A percentile compares a stretch with the other conserved stretches of the same genome.
Conservation (phyloP, 1,140 invertebrate genomes). For the Hirudo medicinalis region DNA sequence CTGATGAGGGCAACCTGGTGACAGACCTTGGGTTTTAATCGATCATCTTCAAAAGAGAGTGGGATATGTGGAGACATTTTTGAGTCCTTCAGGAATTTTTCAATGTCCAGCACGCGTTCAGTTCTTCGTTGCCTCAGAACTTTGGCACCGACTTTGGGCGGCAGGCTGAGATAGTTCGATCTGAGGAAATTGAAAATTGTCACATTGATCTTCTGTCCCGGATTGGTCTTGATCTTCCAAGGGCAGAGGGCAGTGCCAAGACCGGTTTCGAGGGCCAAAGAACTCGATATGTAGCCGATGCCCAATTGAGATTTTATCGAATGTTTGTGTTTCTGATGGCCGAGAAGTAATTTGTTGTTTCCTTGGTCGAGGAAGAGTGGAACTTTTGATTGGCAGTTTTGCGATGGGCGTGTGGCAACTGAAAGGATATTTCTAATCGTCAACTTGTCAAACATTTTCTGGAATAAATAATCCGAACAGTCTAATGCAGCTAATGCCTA, state of each 20-base stretch:
- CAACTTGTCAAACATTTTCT: too few relatives aligned
- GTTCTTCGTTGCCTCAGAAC: too few relatives aligned
- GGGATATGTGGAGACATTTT: background rate
- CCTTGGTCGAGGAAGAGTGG: background rate
- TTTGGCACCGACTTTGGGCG: too few relatives aligned
- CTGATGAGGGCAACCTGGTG: conserved; percentile 10
- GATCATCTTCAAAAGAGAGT: background rate
- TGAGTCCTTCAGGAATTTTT: background rate
- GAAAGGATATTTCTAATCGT: too few relatives aligned
- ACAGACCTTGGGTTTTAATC: conserved; percentile 4
- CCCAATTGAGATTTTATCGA: background rate
- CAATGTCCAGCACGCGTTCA: too few relatives aligned
- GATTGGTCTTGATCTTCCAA: conserved; percentile 12
- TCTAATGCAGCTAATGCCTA: too few relatives aligned
- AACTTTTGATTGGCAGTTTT: background rate
- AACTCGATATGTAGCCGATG: conserved; percentile 20
- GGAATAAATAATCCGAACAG: too few relatives aligned
- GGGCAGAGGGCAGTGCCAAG: conserved; percentile 17
- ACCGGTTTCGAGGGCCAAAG: conserved; percentile 16
- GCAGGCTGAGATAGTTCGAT: too few relatives aligned
- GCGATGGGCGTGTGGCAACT: background rate
- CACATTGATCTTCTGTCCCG: conserved; percentile 21
- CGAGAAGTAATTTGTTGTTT: background rate
- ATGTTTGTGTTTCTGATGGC: background rate
- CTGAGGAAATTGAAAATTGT: conserved; percentile 15